Base-by-base conservation (phyloP, 2,888 invertebrate species). In the Lasioglossum calceatum region DNA sequence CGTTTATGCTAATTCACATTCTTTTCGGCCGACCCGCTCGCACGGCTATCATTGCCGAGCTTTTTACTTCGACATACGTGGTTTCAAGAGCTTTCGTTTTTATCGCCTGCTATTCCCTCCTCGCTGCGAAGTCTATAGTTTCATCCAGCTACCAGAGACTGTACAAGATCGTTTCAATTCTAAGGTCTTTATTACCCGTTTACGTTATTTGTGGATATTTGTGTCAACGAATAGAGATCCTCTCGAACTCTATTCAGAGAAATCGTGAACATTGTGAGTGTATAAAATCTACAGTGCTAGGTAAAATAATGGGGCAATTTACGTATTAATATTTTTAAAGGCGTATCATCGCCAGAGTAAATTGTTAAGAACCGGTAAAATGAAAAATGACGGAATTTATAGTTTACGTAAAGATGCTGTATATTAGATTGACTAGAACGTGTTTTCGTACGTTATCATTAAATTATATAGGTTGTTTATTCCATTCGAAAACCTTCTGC, bases 1-100 rank as follows among this genome's bases (percentile, higher is more conserved):
- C 64, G 64, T 64, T 64, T 64, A 64, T 64, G 64, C 64, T 32
- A 32, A 64, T 64, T 64, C 16, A 16, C 16, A 32, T 64, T 27
- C 32, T 32, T 32, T 32, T 12, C n/a, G 58, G 12, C 58, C 58
- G 4, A 58, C 58, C n/a, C n/a, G n/a, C 58, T 58, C n/a, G 58
- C n/a, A n/a, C 58, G 58, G 58, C n/a, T 58, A 58, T 58, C 58
- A n/a, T 58, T 54, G 54, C n/a, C 23, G n/a, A n/a, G 54, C 54
- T 54, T 58, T 58, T 58, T n/a, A n/a, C n/a, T 10, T n/a, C 58
- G 58, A 58, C 12, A n/a, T 3, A 12, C 58, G 58, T n/a, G 58
- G 12, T n/a, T 58, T 27, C 58, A 4, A n/a, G 58, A 58, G 58
- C n/a, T 58, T 58, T 12, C 58, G 12, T 10, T n/a, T 58, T 58